Percentiles rank a stretch among this genome's conserved stretches.
Conservation (phyloP, 35 echinoderm and acorn worm genomes). For the Diadema setosum region DNA sequence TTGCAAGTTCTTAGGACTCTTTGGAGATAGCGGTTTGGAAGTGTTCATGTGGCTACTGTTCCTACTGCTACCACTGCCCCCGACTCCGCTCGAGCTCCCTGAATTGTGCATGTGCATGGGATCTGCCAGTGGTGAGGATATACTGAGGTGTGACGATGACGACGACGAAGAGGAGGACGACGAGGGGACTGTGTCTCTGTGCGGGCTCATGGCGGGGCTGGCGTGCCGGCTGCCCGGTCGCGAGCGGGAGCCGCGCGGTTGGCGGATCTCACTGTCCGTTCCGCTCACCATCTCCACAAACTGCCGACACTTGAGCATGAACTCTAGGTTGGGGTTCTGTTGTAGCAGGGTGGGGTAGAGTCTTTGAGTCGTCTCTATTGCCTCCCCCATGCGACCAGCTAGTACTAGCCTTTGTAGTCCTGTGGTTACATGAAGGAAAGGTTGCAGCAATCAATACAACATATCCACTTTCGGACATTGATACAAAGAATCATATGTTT, state of each 20-base stretch:
- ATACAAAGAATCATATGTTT: no score
- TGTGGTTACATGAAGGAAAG: no score
- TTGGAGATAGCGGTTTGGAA: slow-evolving; percentile 57
- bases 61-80: slow-evolving; percentile 37
- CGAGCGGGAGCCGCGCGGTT: slow-evolving; percentile 56
- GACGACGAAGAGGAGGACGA: slow-evolving; percentile 48
- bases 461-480: no score
- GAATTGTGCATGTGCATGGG: background rate
- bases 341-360: slow-evolving; percentile 92
- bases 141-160: slow-evolving; percentile 40
- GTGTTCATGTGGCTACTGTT: slow-evolving; percentile 40
- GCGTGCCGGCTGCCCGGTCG: slow-evolving; percentile 65
- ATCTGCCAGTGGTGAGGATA: background rate
- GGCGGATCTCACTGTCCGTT: slow-evolving; percentile 90
- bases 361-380: slow-evolving; percentile 92
- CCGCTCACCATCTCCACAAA: slow-evolving; percentile 99
- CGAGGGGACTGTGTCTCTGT: slow-evolving; percentile 39
- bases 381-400: slow-evolving; percentile 94
- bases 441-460: no score
- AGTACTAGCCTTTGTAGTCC: slow-evolving; percentile 94
- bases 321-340: slow-evolving; percentile 83
- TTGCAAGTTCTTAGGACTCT: slow-evolving; percentile 64
- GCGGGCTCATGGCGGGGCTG: slow-evolving; percentile 94
- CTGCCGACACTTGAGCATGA: slow-evolving; percentile 99
- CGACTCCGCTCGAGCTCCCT: slow-evolving; percentile 11